phyloP scores from a whole-genome alignment of 2,888 invertebrate species.

The Chorisops tibialis region DNA sequence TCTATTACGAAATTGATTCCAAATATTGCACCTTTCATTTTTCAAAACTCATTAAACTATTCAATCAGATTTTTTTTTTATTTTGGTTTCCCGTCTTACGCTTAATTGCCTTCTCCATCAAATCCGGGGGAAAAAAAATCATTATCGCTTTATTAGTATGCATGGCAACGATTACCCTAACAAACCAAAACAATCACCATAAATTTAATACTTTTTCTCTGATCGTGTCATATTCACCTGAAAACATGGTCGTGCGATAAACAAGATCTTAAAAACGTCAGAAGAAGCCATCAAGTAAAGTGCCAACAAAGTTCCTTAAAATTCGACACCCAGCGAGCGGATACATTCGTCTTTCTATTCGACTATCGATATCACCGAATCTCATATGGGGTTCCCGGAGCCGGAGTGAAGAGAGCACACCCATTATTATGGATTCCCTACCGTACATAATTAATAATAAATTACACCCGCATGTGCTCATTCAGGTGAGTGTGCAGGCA shows the following conservation, averaged over 20 bases:
- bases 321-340: constrained; percentile 19
- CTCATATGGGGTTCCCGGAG: neutral
- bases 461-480: constrained; percentile 24
- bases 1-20: too few species aligned
- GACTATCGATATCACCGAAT: constrained; percentile 10
- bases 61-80: too few species aligned
- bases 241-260: constrained; percentile 7
- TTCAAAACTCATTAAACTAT: too few species aligned
- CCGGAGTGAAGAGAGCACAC: too few species aligned
- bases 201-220: neutral
- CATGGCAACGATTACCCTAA: neutral
- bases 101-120: too few species aligned
- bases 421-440: constrained; percentile 18
- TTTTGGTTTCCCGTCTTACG: too few species aligned
- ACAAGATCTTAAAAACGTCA: constrained; percentile 24
- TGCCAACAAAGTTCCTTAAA: constrained; percentile 2
- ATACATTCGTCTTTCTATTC: constrained; percentile 9
- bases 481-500: constrained; percentile 5
- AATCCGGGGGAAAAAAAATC: too few species aligned
- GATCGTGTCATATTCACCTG: constrained; percentile 2
- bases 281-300: constrained; percentile 13
- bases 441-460: constrained; percentile 29
- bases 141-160: neutral
- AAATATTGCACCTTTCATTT: too few species aligned
- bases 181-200: neutral